Evolutionary conservation across 2,888 invertebrate species (phyloP), one percentile per base, ranked within the genome.

Genomic region (Coenonympha glycerion): DNA sequence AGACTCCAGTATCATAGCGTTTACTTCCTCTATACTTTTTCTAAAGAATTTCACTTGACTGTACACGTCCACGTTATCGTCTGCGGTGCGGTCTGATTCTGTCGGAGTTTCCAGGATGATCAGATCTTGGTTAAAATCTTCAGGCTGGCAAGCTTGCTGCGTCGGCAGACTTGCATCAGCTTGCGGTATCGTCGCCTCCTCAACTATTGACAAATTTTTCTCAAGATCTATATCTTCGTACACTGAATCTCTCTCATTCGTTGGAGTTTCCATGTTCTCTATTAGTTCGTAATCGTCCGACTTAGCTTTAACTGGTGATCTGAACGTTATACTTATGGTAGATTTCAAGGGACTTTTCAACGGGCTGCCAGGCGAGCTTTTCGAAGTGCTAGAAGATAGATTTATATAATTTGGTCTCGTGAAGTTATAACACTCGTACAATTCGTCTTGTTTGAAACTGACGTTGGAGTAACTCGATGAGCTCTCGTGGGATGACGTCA

Each of bases 41-140:
- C 91, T 88, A 61, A 93, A 92, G 68, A 92, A 91, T 62, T 93
- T 93, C 0, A 94, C 93, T 86, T 93, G 90, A 60, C 92, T 92
- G 64, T 94, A 94, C 0, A 93, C 90, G 46, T 89, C 88, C 2
- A 83, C 60, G 45, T 82, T 81, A 36, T 83, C 82, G 3, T 76
- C 68, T 19, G 82, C 77, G 15, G 67, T 45, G 0, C n/a, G n/a
- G n/a, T n/a, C n/a, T n/a, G 71, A 66, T 57, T 90, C 89, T 57
- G 90, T 87, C 5, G 90, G 88, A 0, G 90, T 90, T 70, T 91
- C 90, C 53, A 90, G 60, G 26, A 90, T 76, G 0, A 89, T 87
- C 11, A 87, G 54, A 62, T 87, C 84, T 28, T 76, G 65, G 28
- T 64, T 65, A 21, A 73, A 71, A 49, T 72, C 69, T 16, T 78